Evolutionary conservation across 2,797 vertebrate species (phyloP).

Genomic region (Pseudopleuronectes americanus): DNA sequence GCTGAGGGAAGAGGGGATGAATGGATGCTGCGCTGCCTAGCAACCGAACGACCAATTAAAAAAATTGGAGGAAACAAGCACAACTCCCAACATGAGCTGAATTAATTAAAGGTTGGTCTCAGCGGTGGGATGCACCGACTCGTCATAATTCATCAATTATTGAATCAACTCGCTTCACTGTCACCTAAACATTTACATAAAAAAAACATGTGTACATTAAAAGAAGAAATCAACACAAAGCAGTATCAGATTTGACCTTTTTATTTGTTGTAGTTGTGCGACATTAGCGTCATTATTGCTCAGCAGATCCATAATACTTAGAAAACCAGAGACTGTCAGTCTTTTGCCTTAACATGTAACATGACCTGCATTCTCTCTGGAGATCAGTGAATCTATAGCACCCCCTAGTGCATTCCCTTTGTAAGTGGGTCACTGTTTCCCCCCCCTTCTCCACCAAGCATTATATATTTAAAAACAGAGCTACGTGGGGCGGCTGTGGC

Average conservation of each 20-base stretch:
- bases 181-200: background rate
- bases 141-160: background rate
- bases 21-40: constrained; percentile 72
- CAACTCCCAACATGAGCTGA: background rate
- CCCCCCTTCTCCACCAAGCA: too few species aligned
- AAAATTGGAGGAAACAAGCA: background rate
- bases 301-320: background rate
- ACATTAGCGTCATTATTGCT: constrained; percentile 12
- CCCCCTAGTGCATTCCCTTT: constrained; percentile 47
- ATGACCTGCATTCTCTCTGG: background rate
- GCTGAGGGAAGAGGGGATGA: constrained; percentile 41
- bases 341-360: constrained; percentile 1
- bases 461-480: too few species aligned
- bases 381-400: constrained; percentile 32
- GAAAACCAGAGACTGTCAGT: constrained; percentile 8
- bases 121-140: background rate
- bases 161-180: background rate
- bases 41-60: constrained; percentile 70
- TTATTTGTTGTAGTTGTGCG: constrained; percentile 64
- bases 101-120: background rate
- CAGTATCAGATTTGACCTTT: constrained; percentile 8
- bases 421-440: constrained; percentile 20
- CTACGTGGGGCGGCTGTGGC: too few species aligned
- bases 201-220: background rate
- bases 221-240: constrained; percentile 10